phyloP scores from a whole-genome alignment of 2,113 vertebrate species.

The Oncorhynchus keta region DNA sequence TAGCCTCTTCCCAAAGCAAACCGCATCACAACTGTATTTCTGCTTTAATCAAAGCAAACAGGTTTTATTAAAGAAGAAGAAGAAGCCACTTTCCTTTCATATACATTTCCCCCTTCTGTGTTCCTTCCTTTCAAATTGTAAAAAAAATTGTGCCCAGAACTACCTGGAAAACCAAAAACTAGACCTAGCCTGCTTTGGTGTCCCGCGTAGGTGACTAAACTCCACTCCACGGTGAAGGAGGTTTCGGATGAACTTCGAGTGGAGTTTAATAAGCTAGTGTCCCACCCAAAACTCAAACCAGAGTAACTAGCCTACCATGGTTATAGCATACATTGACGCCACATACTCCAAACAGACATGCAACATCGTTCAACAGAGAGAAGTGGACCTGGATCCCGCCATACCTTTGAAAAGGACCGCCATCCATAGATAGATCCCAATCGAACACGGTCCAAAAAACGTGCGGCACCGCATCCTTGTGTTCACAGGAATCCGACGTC shows the following conservation, averaged over 20 bases:
- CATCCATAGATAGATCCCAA: conserved; percentile 67
- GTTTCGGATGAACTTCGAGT: no score
- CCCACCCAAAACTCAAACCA: not conserved
- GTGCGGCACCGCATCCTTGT: conserved; percentile 66
- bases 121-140: not conserved
- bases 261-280: not conserved
- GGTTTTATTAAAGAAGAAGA: no score
- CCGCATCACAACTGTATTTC: no score
- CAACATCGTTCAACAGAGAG: not conserved
- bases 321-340: not conserved
- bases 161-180: not conserved
- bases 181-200: not conserved
- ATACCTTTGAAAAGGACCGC: conserved; percentile 69
- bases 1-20: no score
- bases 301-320: not conserved
- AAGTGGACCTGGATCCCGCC: not conserved
- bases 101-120: not conserved
- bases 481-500: conserved; percentile 33
- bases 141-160: not conserved
- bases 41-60: no score
- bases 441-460: conserved; percentile 57
- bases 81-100: no score
- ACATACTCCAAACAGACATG: not conserved
- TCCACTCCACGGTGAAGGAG: no score
- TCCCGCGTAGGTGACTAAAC: not conserved